Percentiles rank a stretch among this genome's conserved stretches.
Conservation (phyloP, 1,140 invertebrate species). For the Trichogramma pretiosum region DNA sequence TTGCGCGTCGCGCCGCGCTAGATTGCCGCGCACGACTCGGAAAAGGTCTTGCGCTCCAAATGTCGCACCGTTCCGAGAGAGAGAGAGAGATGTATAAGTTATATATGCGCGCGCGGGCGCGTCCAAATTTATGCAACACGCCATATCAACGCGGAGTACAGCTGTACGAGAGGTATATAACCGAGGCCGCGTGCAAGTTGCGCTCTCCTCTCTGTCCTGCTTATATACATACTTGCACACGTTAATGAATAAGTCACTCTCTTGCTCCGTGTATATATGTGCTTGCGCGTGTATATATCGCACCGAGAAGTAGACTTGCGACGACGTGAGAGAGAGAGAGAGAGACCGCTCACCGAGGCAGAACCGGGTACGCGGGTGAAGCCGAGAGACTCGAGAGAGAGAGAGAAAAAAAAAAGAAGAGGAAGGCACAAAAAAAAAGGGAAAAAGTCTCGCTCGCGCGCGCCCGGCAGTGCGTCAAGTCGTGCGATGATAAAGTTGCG, state of each 20-base stretch:
- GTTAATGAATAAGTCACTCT: constrained; percentile 14
- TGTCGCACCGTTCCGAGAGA: too few species aligned
- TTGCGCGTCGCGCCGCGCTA: too few species aligned
- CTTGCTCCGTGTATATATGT: too few species aligned
- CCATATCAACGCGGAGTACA: constrained; percentile 5
- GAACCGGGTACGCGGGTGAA: background rate
- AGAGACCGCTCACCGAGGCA: constrained; percentile 2
- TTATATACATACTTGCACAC: too few species aligned
- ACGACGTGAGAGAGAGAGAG: constrained; percentile 27
- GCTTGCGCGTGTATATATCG: too few species aligned
- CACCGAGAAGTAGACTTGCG: constrained; percentile 3
- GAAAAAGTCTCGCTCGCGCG: constrained; percentile 9
- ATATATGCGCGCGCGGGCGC: background rate
- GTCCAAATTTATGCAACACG: constrained; percentile 6
- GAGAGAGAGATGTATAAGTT: too few species aligned
- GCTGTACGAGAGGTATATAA: too few species aligned
- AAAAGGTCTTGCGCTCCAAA: too few species aligned
- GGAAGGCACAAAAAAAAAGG: background rate
- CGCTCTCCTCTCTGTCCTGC: too few species aligned
- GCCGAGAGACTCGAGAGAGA: background rate
- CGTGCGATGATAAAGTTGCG: too few species aligned
- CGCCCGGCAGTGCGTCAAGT: too few species aligned
- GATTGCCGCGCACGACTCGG: too few species aligned
- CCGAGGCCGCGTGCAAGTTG: background rate
- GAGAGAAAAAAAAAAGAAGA: background rate